Evolutionary conservation across 2,797 vertebrate genomes (phyloP), one percentile per base, ranked within the genome.

Genomic region (Chrysocyon brachyurus): DNA sequence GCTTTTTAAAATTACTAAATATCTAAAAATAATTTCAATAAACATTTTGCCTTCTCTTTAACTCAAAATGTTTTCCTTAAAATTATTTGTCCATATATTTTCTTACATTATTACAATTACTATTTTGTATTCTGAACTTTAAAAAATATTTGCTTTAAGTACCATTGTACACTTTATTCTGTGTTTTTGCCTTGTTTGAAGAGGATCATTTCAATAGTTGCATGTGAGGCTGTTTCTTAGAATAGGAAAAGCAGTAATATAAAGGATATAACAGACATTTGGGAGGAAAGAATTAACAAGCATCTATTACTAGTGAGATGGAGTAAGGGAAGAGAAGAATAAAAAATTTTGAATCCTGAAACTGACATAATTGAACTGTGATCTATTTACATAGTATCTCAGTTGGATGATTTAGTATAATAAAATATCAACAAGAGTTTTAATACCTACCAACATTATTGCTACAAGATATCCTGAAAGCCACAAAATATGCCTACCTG

Each of bases 81-180:
- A 88, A 92, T 22, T 84, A 22, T 33, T 75, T 91, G 28, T 75
- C 3, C 31, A 70, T 70, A 12, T 81, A 12, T 15, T 82, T 68
- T 83, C 46, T 92, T 92, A 78, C 22, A 63, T 64, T 61, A 19
- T 82, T 91, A 24, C 52, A 52, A 61, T 87, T 87, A 31, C 40
- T 72, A 36, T 85, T 82, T 89, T 93, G 22, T 96, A 73, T 59
- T 66, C 24, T 91, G 75, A 84, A 81, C 21, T 68, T 92, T 33
- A 73, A 91, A 82, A 92, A 59, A 8, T 5, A 46, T 66, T 86
- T 91, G 6, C 26, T 75, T 56, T 57, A 21, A 82, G 7, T 59
- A 22, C 61, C 61, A 68, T 68, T 9, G 7, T 46, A 52, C 17
- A 86, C 33, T 90, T 90, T 33, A 15, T 59, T 87, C 33, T 57